phyloP scores from a whole-genome alignment of 2,888 invertebrate genomes.

The Lochmaea capreae region DNA sequence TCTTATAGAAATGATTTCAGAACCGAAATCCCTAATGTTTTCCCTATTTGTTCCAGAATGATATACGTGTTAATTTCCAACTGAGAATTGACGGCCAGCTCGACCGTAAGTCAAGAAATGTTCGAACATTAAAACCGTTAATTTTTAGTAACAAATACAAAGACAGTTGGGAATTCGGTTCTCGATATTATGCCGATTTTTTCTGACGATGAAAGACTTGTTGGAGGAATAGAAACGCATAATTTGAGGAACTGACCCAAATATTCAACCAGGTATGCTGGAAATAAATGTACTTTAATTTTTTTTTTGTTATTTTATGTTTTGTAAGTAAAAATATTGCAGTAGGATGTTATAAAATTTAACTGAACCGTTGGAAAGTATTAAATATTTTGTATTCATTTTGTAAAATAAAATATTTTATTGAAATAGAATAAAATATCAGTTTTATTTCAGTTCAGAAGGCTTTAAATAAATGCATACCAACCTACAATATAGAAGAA shows the following conservation, averaged over 20 bases:
- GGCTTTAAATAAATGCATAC: not conserved
- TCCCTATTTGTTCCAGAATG: slow-evolving; percentile 71
- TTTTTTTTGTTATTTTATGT: slow-evolving; percentile 39
- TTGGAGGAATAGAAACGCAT: slow-evolving; percentile 43
- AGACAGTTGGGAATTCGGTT: slow-evolving; percentile 59
- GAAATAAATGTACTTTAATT: slow-evolving; percentile 34
- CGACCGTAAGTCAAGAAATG: slow-evolving; percentile 45
- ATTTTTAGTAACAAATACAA: slow-evolving; percentile 45
- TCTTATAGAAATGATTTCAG: slow-evolving; percentile 21
- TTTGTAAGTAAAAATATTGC: slow-evolving; percentile 27
- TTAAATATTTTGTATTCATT: not conserved
- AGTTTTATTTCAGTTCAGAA: not conserved
- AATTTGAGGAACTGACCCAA: slow-evolving; percentile 52
- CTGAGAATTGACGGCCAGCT: slow-evolving; percentile 59
- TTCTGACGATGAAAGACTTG: slow-evolving; percentile 31
- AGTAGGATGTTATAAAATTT: slow-evolving; percentile 9
- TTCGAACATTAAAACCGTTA: slow-evolving; percentile 38
- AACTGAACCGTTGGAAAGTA: not conserved
- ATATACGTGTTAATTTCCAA: slow-evolving; percentile 73
- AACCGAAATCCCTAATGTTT: slow-evolving; percentile 63
- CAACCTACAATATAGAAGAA: not conserved
- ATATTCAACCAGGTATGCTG: slow-evolving; percentile 36
- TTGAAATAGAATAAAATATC: not conserved
- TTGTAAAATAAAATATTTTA: slow-evolving; percentile 1
- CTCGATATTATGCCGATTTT: slow-evolving; percentile 54